phyloP scores from a whole-genome alignment of 2,113 vertebrate species.

The Rostratula benghalensis region DNA sequence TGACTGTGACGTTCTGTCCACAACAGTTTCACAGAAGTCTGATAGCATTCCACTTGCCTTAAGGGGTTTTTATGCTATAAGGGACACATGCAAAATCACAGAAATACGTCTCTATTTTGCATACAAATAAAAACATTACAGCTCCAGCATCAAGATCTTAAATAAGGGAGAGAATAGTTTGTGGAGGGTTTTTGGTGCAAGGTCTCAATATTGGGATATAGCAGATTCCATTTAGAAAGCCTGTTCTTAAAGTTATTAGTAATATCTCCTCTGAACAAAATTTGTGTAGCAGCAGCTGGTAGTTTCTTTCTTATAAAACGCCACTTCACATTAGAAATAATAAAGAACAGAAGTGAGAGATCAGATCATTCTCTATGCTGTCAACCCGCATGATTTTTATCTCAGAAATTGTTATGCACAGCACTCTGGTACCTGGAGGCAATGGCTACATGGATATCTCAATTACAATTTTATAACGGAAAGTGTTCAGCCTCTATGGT shows the following conservation, averaged over 20 bases:
- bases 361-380: not conserved
- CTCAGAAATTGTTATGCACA: not conserved
- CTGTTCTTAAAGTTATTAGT: not conserved
- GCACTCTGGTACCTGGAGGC: conserved; percentile 12
- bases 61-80: not conserved
- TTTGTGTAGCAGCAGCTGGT: conserved; percentile 37
- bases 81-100: not conserved
- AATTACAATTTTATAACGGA: not conserved
- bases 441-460: conserved; percentile 2
- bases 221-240: not conserved
- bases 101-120: not conserved
- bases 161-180: not conserved
- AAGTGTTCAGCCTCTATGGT: not conserved
- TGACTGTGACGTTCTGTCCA: not conserved
- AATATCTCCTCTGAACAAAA: not conserved
- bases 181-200: not conserved
- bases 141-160: not conserved
- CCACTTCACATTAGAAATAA: conserved; percentile 1
- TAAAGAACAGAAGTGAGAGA: conserved; percentile 6
- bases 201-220: not conserved
- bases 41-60: not conserved
- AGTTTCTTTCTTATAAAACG: not conserved
- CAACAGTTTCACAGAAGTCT: not conserved
- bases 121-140: not conserved
- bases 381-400: conserved; percentile 8